These are phyloP conservation scores for Psilopsiagon aymara DNA, from an alignment of 2,113 vertebrate species.

Conservation along the genomic window DNA sequence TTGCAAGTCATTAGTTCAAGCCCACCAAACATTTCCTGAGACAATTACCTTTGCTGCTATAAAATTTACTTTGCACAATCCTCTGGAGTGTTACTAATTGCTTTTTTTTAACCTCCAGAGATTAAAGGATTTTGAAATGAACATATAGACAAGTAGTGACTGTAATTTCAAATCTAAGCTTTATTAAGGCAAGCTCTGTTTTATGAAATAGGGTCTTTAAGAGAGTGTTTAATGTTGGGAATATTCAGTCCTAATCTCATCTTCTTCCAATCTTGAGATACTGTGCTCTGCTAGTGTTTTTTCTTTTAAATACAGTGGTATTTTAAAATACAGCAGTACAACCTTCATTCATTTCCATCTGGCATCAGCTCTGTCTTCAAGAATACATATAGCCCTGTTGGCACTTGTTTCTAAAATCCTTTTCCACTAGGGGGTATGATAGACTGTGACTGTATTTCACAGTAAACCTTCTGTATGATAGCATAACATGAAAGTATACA, in stretches of 20 bases:
- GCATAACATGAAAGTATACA: not conserved
- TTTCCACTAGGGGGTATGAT: constrained; percentile 70
- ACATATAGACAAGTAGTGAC: constrained; percentile 47
- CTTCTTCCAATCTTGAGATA: constrained; percentile 12
- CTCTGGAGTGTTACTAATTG: constrained; percentile 64
- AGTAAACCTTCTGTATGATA: not conserved
- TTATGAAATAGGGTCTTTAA: constrained; percentile 32
- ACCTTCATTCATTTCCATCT: constrained; percentile 32
- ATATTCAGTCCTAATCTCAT: constrained; percentile 10
- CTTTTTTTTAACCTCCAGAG: constrained; percentile 66
- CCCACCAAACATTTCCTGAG: constrained; percentile 61
- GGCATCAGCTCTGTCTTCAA: not conserved
- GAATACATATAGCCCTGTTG: not conserved
- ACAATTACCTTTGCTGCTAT: constrained; percentile 66
- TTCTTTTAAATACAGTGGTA: not conserved
- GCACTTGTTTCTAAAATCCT: constrained; percentile 55
- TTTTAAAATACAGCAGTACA: not conserved
- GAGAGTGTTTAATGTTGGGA: constrained; percentile 19
- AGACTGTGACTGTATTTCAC: constrained; percentile 43
- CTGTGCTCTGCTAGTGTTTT: not conserved
- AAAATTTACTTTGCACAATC: constrained; percentile 61
- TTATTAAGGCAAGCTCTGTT: constrained; percentile 33
- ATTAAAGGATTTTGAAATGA: constrained; percentile 70
- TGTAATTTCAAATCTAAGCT: constrained; percentile 62
- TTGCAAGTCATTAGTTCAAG: constrained; percentile 58